Percentiles rank a stretch among this genome's conserved stretches.
Evolutionary conservation across 2,888 invertebrate species (phyloP).

Genomic region (Torymus texanus): DNA sequence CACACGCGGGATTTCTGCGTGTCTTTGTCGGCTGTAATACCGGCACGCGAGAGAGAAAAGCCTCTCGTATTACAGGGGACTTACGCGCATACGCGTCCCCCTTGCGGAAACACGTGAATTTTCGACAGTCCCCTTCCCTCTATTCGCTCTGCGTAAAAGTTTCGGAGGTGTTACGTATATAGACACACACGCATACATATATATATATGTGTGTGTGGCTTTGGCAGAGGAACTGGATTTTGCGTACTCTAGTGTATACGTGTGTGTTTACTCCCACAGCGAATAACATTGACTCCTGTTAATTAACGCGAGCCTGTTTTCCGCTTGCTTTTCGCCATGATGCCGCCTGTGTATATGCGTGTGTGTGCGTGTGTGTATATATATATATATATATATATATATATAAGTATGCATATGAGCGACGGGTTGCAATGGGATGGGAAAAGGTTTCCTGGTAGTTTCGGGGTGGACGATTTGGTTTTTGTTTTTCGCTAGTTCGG

Average conservation of each 20-base stretch:
- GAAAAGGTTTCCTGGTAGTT: no score
- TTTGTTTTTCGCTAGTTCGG: no score
- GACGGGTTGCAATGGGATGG: no score
- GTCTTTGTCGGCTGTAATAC: constrained; percentile 10
- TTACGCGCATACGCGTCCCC: constrained; percentile 16
- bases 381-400: no score
- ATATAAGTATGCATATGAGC: no score
- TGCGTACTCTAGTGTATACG: neutral
- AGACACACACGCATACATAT: neutral
- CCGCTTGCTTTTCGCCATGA: no score
- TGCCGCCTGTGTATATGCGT: no score
- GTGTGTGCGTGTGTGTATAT: no score
- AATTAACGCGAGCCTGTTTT: constrained; percentile 29
- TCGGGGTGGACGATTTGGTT: no score
- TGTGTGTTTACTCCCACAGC: no score
- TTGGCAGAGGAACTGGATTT: neutral
- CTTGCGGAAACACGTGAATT: constrained; percentile 34
- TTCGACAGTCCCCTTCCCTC: constrained; percentile 17
- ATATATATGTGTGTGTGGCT: neutral
- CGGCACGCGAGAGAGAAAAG: constrained; percentile 26
- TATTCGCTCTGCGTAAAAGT: neutral
- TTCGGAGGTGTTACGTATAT: neutral
- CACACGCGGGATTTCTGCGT: neutral
- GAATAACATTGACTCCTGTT: constrained; percentile 29
- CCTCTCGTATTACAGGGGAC: constrained; percentile 37